Evolutionary conservation across 2,797 vertebrate genomes (phyloP), one percentile per base, ranked within the genome.

Genomic region (Urophycis tenuis): DNA sequence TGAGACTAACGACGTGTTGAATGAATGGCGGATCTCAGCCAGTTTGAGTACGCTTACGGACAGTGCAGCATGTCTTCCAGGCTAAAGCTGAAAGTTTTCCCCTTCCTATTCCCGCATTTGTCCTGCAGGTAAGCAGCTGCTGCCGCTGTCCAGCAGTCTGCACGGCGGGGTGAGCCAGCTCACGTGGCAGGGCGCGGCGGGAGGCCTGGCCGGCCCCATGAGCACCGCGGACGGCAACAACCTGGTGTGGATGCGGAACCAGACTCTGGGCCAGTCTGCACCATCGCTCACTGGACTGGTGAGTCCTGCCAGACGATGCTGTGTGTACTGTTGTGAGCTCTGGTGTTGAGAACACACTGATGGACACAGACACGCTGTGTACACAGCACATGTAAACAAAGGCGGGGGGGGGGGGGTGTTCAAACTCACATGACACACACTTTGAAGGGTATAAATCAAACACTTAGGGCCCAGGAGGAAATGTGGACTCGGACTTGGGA

Each of bases 261-360:
- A 98, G 80, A 91, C 91, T 2, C 86, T 99, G 67, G 97, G 96
- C 73, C 97, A 99, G 29, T 98, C 97, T 73, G 97, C 96, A 1
- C 97, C 97, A 15, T 98, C 97, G 0, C 96, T 98, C 83, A 96
- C 96, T n/a, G 95, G 96, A 81, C 93, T 95, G 96, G 97, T 99
- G 88, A 93, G 92, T 91, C n/a, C 53, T 29, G 53, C 14, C 2
- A 49, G 41, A 17, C 15, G 8, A 12, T 0, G 1, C 53, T 6
- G 3, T 19, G 15, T 25, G n/a, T 64, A 64, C 53, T 15, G 41
- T 6, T 49, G 19, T 49, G 53, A 64, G n/a, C n/a, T 64, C 53
- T 64, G n/a, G 5, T 64, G 53, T 64, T 5, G 17, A 7, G 33
- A 3, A 33, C 33, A 34, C 35, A 39, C 36, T 22, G 11, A 25